phyloP scores from a whole-genome alignment of 2,797 vertebrate species.

The Malurus splendens region DNA sequence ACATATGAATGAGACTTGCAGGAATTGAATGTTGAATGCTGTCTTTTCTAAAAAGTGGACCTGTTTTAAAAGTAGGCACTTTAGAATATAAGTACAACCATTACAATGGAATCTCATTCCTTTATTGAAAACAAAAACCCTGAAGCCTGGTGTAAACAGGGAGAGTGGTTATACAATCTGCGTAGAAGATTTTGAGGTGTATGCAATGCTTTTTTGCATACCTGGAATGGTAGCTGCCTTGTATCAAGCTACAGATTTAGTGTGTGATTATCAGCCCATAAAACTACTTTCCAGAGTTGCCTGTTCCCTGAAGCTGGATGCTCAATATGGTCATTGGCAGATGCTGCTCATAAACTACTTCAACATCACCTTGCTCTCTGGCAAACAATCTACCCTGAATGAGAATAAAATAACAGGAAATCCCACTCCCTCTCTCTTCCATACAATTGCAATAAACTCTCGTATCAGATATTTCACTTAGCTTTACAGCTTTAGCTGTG shows the following conservation, averaged over 20 bases:
- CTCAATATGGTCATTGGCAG: neutral
- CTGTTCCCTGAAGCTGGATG: neutral
- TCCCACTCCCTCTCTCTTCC: neutral
- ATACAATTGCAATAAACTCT: neutral
- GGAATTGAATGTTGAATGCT: neutral
- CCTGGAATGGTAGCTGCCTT: neutral
- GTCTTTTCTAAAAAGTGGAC: neutral
- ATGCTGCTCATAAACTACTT: neutral
- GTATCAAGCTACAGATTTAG: neutral
- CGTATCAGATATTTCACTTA: neutral
- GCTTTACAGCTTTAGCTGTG: slow-evolving; percentile 17
- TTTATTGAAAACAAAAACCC: neutral
- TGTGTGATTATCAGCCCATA: neutral
- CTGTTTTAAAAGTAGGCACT: neutral
- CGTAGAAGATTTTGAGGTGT: neutral
- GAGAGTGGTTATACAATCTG: neutral
- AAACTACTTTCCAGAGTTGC: neutral
- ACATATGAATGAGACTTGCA: neutral
- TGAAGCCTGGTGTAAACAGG: neutral
- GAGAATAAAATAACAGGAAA: slow-evolving; percentile 5
- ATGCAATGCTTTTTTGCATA: neutral
- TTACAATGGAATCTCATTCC: neutral
- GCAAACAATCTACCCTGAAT: neutral
- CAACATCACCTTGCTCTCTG: neutral
- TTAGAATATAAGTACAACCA: neutral